Evolutionary conservation across 1,140 invertebrate genomes (phyloP).

Genomic region (Proctacanthus coquilletti): DNA sequence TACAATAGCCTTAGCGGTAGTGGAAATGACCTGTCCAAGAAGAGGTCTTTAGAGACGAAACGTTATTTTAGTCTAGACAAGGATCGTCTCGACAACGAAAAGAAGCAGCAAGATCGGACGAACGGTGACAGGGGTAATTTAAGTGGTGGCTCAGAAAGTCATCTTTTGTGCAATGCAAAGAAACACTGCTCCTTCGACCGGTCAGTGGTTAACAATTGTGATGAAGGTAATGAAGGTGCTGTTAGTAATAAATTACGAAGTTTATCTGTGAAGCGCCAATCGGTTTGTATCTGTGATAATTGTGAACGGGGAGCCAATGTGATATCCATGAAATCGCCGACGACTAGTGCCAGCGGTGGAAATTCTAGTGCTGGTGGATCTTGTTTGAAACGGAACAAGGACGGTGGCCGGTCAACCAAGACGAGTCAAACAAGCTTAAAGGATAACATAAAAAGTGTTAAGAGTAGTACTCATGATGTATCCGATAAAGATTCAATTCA

Average conservation of each 20-base stretch:
- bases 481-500: slow-evolving; percentile 1
- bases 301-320: slow-evolving; percentile 1
- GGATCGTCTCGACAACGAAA: slow-evolving; percentile 2
- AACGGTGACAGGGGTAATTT: too few relatives aligned
- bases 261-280: too few relatives aligned
- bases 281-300: slow-evolving; percentile 1
- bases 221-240: too few relatives aligned
- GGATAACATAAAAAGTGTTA: slow-evolving; percentile 1
- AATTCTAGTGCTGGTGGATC: not conserved
- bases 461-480: too few relatives aligned
- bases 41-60: not conserved
- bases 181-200: slow-evolving; percentile 2
- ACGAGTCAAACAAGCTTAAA: slow-evolving; percentile 1
- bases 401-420: too few relatives aligned
- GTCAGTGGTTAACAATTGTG: not conserved
- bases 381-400: too few relatives aligned
- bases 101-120: too few relatives aligned
- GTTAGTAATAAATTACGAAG: too few relatives aligned
- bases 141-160: too few relatives aligned
- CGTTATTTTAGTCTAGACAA: slow-evolving; percentile 5
- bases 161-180: too few relatives aligned
- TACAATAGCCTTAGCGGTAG: not conserved
- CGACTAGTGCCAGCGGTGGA: not conserved
- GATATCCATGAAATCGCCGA: slow-evolving; percentile 2
- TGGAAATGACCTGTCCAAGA: not conserved